Evolutionary conservation across 2,888 invertebrate genomes (phyloP).

Genomic region (Drosophila lacicola): DNA sequence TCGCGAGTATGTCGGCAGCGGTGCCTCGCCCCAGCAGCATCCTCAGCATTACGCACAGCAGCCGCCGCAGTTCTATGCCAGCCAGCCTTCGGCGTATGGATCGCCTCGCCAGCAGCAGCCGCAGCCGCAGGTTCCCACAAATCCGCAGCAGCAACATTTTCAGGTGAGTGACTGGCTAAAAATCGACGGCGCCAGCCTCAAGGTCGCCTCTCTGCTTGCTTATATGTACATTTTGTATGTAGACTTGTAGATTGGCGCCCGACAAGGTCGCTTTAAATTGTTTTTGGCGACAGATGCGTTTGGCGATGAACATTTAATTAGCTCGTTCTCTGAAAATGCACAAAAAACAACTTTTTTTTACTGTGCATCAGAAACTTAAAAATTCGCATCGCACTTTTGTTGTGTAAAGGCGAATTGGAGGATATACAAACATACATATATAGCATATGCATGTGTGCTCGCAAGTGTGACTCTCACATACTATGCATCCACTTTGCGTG

Average conservation of each 20-base stretch:
- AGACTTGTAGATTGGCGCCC: slow-evolving; percentile 38
- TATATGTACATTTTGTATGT: slow-evolving; percentile 10
- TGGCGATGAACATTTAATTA: slow-evolving; percentile 47
- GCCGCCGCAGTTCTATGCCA: slow-evolving; percentile 44
- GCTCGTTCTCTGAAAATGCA: slow-evolving; percentile 14
- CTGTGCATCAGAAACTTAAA: slow-evolving; percentile 21
- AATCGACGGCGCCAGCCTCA: slow-evolving; percentile 37
- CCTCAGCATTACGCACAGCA: slow-evolving; percentile 55
- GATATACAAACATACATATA: neutral
- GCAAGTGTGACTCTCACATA: slow-evolving; percentile 1
- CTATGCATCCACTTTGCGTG: slow-evolving; percentile 19
- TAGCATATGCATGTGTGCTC: neutral
- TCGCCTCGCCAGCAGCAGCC: slow-evolving; percentile 62
- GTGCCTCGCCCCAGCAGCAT: slow-evolving; percentile 57
- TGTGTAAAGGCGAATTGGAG: neutral
- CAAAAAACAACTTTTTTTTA: slow-evolving; percentile 6
- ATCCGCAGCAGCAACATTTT: slow-evolving; percentile 71
- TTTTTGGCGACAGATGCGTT: slow-evolving; percentile 36
- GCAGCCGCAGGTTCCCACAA: slow-evolving; percentile 61
- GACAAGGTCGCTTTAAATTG: slow-evolving; percentile 67
- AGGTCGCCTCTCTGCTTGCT: slow-evolving; percentile 42
- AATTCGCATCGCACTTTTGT: neutral
- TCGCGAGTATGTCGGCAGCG: slow-evolving; percentile 66
- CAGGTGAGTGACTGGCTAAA: slow-evolving; percentile 67
- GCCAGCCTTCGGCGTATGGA: slow-evolving; percentile 52